Evolutionary conservation across 2,797 vertebrate genomes (phyloP).

Genomic region (Phataginus tetradactyla): DNA sequence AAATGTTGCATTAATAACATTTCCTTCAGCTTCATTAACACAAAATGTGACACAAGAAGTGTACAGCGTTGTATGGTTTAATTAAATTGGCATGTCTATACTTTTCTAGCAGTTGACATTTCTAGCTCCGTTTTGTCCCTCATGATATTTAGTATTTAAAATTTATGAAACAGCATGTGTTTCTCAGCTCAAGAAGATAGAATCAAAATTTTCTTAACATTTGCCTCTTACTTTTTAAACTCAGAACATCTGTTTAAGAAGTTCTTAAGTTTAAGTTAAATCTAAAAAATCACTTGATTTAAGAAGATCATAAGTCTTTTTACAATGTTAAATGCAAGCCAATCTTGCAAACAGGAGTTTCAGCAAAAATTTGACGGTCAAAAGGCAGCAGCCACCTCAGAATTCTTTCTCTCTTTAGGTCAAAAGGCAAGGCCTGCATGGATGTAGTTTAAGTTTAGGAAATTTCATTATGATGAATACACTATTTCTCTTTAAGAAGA

Average conservation of each 20-base stretch:
- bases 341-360: neutral
- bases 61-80: neutral
- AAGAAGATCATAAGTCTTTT: neutral
- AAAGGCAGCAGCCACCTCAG: neutral
- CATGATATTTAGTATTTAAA: neutral
- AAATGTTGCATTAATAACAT: neutral
- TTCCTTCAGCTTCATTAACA: conserved; percentile 29
- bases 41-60: neutral
- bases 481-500: neutral
- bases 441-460: neutral
- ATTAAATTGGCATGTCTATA: neutral
- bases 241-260: neutral
- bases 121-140: neutral
- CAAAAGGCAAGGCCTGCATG: conserved; percentile 4
- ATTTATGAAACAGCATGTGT: neutral
- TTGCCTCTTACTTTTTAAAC: neutral
- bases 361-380: neutral
- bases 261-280: neutral
- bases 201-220: neutral
- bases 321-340: neutral
- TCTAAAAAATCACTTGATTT: conserved; percentile 6
- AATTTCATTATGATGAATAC: neutral
- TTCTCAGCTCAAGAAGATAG: neutral
- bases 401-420: neutral
- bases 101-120: neutral